phyloP scores from a whole-genome alignment of 2,797 vertebrate genomes.

The Mycteria americana region DNA sequence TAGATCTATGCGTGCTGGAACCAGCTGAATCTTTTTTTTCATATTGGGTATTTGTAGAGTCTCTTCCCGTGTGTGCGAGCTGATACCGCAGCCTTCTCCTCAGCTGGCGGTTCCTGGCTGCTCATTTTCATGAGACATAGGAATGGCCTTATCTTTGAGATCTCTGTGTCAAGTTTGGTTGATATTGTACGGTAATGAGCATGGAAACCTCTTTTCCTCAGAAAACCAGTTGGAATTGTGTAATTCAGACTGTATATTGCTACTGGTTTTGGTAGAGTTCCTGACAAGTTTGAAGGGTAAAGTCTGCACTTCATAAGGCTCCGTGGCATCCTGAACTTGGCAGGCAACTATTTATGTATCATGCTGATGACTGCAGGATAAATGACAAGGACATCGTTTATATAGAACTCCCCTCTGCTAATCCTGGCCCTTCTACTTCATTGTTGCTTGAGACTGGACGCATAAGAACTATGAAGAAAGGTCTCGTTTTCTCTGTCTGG shows the following conservation, averaged over 20 bases:
- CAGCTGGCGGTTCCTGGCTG: not conserved
- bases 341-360: not conserved
- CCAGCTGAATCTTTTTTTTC: not conserved
- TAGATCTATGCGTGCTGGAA: not conserved
- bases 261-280: not conserved
- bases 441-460: not conserved
- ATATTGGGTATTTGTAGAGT: not conserved
- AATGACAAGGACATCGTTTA: not conserved
- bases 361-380: not conserved
- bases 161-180: not conserved
- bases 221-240: not conserved
- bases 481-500: not conserved
- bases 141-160: not conserved
- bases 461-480: not conserved
- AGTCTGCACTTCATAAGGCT: not conserved
- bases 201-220: not conserved
- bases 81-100: not conserved
- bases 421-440: not conserved
- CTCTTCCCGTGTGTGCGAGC: not conserved
- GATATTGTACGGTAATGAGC: not conserved
- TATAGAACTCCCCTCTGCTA: not conserved
- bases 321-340: not conserved
- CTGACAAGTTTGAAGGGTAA: not conserved
- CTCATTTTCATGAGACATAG: not conserved
- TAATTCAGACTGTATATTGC: not conserved